phyloP scores from a whole-genome alignment of 2,888 invertebrate genomes.

The Dasypolia templi region DNA sequence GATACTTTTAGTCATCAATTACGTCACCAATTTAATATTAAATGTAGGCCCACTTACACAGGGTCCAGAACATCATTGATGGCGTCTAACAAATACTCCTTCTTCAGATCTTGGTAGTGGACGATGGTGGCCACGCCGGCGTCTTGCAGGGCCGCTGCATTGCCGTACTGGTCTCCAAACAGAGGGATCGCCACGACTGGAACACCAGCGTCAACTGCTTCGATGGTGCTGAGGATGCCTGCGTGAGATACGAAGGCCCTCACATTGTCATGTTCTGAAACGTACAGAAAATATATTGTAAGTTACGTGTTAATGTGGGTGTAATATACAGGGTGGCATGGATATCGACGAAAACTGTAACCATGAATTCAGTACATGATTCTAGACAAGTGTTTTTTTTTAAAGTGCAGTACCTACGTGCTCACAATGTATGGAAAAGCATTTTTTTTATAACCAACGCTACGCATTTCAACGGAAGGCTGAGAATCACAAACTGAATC shows the following conservation, averaged over 20 bases:
- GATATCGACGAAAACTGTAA: too few relatives aligned
- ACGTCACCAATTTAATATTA: neutral
- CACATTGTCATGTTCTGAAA: slow-evolving; percentile 92
- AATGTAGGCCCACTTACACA: slow-evolving; percentile 83
- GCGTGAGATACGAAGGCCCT: slow-evolving; percentile 92
- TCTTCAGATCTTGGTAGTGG: slow-evolving; percentile 90
- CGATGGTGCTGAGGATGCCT: slow-evolving; percentile 92
- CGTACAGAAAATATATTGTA: slow-evolving; percentile 4
- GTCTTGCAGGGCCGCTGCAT: slow-evolving; percentile 91
- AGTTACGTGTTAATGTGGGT: neutral
- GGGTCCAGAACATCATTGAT: slow-evolving; percentile 90
- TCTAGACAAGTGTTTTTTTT: too few relatives aligned
- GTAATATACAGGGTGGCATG: too few relatives aligned
- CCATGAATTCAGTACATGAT: too few relatives aligned
- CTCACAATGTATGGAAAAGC: too few relatives aligned
- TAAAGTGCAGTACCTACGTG: too few relatives aligned
- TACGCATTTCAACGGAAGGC: too few relatives aligned
- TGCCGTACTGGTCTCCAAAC: slow-evolving; percentile 93
- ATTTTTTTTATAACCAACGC: too few relatives aligned
- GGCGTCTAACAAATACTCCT: slow-evolving; percentile 88
- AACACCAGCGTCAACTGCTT: slow-evolving; percentile 92
- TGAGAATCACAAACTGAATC: too few relatives aligned
- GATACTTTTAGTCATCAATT: neutral
- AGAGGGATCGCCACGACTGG: slow-evolving; percentile 92
- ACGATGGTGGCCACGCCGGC: slow-evolving; percentile 91